Conservation (phyloP, 1,140 invertebrate species). For the Portunus trituberculatus region DNA sequence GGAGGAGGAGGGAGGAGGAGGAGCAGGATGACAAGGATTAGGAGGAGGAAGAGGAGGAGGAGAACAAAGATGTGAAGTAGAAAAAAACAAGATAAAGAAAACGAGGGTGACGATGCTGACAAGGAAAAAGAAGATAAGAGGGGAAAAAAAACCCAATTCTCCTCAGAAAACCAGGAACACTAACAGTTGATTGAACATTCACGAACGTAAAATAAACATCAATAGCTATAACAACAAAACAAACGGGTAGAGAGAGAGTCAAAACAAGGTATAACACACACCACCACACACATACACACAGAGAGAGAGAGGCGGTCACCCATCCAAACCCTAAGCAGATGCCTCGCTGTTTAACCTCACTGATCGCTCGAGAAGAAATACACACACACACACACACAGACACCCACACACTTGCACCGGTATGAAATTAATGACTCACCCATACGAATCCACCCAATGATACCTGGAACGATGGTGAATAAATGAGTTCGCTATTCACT, state of each 20-base stretch:
- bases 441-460: background rate
- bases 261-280: background rate
- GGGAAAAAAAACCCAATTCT: background rate
- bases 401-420: background rate
- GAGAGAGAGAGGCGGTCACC: background rate
- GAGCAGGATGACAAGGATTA: background rate
- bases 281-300: background rate
- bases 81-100: background rate
- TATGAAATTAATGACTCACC: background rate
- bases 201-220: too few relatives aligned
- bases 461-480: background rate
- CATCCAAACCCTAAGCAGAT: background rate
- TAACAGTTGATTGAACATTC: too few relatives aligned
- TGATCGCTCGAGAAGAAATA: background rate
- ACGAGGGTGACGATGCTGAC: background rate
- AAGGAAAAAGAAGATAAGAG: background rate
- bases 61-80: background rate
- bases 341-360: background rate
- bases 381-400: background rate
- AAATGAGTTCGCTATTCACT: slow-evolving; percentile 4
- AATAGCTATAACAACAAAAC: too few relatives aligned
- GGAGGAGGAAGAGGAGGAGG: background rate
- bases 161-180: too few relatives aligned
- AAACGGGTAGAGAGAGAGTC: too few relatives aligned
- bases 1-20: slow-evolving; percentile 1